Base-by-base conservation (phyloP, 1,140 invertebrate species). In the Dendroctonus ponderosae region DNA sequence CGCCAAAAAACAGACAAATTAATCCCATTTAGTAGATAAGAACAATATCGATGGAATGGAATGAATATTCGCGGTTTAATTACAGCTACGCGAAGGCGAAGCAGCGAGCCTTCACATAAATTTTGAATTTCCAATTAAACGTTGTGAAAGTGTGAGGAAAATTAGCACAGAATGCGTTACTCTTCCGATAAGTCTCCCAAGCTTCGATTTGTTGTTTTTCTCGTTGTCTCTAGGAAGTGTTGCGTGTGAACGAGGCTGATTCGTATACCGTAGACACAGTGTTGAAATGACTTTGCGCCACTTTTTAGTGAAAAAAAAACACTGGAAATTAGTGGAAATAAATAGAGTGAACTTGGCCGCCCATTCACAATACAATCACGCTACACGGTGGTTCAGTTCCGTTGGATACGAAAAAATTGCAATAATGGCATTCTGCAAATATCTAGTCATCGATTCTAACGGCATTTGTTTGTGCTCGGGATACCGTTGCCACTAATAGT, bases 371-470 rank as follows among this genome's bases (percentile, higher is more conserved):
- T 26, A 26, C 26, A 26, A 26, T 26, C 3, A 26, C 26, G 3
- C 26, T 26, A 26, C 26, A 26, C 26, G 26, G 26, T 26, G 26
- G 1, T 26, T 26, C 26, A 26, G 26, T 26, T 26, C 26, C 26
- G 26, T 26, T 26, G 26, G 37, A 14, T n/a, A 8, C 9, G 14
- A 26, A 51, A 26, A 51, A 51, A 37, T 5, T 14, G 49, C 49
- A n/a, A 12, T 51, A 51, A 51, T 51, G 49, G 49, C 49, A 51
- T 51, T 51, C 49, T 51, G 49, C 49, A 51, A 51, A 51, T 51
- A 12, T 51, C 49, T 51, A 51, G 37, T 14, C 49, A 51, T 51
- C 37, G 49, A 12, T 51, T 51, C 49, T 51, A 51, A 51, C 49
- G 49, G 49, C 15, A 51, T 14, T 26, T 14, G 49, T 37, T 12